Evolutionary conservation across 2,113 vertebrate species (phyloP).

Genomic region (Carollia perspicillata): DNA sequence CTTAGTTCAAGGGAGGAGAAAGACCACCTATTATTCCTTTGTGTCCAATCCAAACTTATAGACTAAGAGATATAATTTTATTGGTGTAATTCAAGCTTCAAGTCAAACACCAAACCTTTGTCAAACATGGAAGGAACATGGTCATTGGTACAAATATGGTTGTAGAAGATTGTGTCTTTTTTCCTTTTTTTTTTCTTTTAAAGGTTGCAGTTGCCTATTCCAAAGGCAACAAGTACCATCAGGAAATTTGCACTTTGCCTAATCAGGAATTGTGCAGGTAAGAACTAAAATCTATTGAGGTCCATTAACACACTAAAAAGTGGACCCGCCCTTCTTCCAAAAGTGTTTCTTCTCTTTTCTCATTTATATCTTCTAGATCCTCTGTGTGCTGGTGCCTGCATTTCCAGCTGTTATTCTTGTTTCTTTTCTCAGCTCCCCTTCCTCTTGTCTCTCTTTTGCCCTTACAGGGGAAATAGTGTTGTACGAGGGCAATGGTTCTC

Average conservation of each 20-base stretch:
- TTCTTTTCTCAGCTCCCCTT: background rate
- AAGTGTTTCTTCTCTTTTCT: background rate
- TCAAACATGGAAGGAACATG: background rate
- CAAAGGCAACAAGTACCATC: background rate
- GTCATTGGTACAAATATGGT: background rate
- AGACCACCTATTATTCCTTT: background rate
- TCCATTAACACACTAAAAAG: background rate
- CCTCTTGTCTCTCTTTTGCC: background rate
- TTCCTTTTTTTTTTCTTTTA: background rate
- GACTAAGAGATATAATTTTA: background rate
- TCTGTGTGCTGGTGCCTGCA: background rate
- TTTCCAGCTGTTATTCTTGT: background rate
- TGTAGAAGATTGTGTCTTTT: background rate
- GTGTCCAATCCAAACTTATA: background rate
- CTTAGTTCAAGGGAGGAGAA: background rate
- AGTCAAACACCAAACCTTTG: background rate
- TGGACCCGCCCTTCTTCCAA: rapidly evolving
- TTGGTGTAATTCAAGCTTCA: background rate
- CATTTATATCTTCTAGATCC: background rate
- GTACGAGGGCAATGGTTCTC: background rate
- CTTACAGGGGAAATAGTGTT: background rate
- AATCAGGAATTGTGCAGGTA: background rate
- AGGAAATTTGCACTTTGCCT: background rate
- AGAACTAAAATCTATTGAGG: background rate
- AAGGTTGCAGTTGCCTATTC: background rate